Evolutionary conservation across 2,888 invertebrate genomes (phyloP).

Genomic region (Drosophila yooni): DNA sequence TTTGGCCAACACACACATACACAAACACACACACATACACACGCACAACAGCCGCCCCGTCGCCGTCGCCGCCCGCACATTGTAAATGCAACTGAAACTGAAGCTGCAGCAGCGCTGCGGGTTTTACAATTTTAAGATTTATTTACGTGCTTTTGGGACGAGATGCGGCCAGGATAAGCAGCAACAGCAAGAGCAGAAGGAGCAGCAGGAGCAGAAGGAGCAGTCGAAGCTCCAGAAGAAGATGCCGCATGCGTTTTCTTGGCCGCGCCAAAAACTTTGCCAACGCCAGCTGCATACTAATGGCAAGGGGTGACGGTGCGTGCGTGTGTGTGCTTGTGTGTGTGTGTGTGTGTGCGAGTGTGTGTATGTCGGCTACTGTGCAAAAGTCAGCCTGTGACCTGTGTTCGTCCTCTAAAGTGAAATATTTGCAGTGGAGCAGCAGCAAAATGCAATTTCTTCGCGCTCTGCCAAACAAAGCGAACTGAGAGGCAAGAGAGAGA

Average conservation of each 20-base stretch:
- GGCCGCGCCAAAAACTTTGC: conserved; percentile 76
- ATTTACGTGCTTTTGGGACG: conserved; percentile 80
- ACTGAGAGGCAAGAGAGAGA: background rate
- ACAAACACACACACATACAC: background rate
- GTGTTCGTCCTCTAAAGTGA: conserved; percentile 84
- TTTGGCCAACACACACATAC: conserved; percentile 43
- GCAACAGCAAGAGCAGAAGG: conserved; percentile 1
- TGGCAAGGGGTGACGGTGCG: conserved; percentile 11
- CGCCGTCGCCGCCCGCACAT: background rate
- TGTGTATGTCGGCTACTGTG: conserved; percentile 63
- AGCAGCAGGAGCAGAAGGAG: background rate
- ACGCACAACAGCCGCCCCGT: background rate
- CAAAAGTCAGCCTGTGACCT: conserved; percentile 82
- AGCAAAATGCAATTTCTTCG: conserved; percentile 74
- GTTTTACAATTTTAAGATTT: conserved; percentile 81
- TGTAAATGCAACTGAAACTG: conserved; percentile 44
- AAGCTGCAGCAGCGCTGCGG: conserved; percentile 64
- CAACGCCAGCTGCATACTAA: conserved; percentile 77
- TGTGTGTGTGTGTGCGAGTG: conserved; percentile 17
- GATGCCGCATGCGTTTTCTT: conserved; percentile 71
- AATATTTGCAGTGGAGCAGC: conserved; percentile 75
- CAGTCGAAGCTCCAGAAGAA: background rate
- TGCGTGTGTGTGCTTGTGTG: background rate
- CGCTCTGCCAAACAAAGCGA: conserved; percentile 61
- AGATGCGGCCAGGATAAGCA: conserved; percentile 61